Conservation (phyloP, 2,888 invertebrate genomes). For the Lamellibrachia satsuma region DNA sequence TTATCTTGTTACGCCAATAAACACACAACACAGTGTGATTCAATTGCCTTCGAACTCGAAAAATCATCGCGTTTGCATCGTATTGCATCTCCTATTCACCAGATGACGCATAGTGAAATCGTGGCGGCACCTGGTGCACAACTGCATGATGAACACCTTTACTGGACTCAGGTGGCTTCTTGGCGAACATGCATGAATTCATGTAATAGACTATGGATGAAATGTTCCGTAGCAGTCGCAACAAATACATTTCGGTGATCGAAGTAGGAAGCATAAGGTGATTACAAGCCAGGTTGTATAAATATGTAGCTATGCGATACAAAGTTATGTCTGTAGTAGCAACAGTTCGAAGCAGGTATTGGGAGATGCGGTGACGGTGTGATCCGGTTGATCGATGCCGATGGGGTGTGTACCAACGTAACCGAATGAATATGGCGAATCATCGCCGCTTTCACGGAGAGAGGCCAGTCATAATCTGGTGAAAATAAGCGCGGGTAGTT, state of each 20-base stretch:
- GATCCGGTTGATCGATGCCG: background rate
- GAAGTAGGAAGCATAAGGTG: background rate
- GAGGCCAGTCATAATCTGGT: background rate
- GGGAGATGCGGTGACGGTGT: too few species aligned
- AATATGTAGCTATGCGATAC: background rate
- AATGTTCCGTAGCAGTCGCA: background rate
- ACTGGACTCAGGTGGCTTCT: background rate
- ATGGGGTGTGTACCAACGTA: background rate
- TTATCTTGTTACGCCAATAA: background rate
- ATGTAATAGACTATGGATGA: background rate
- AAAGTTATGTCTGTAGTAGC: background rate
- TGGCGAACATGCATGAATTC: background rate
- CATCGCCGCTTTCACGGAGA: background rate
- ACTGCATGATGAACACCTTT: background rate
- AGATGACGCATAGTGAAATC: background rate
- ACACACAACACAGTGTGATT: background rate
- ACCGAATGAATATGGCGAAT: background rate
- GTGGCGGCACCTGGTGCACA: background rate
- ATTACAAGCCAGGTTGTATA: background rate
- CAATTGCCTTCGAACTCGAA: background rate
- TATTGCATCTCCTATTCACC: background rate
- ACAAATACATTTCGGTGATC: slow-evolving; percentile 10
- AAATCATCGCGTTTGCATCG: background rate
- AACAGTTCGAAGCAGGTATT: background rate
- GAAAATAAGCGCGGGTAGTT: background rate